Base-by-base conservation (phyloP, 2,888 invertebrate genomes). In the Pteria penguin region DNA sequence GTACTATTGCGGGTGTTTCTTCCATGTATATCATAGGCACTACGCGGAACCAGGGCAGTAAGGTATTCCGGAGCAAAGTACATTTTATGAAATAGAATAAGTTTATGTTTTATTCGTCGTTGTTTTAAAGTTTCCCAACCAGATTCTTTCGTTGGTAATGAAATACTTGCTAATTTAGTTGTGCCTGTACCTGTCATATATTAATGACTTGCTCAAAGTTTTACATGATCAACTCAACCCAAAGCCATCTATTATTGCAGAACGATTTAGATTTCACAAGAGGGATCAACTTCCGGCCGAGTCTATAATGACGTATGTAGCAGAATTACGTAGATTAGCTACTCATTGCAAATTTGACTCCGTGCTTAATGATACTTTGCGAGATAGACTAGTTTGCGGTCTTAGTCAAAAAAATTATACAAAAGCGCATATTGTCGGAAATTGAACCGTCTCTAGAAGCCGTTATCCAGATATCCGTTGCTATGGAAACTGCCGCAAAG, bases 331-430 rank as follows among this genome's bases (percentile, higher is more conserved):
- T 4, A 79, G 81, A 62, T 55, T 78, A 8, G 58, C 72, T 22
- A 69, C 68, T 45, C 76, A 83, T 57, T 82, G 78, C 58, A 33
- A 77, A 26, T 83, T 82, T 75, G 80, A 77, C 2, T 74, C 24
- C 1, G 74, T 55, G 54, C 62, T 82, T 2, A 67, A 75, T 52
- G 74, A 79, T 27, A 27, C 78, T 4, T 68, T 83, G 22, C 52
- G 81, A 8, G 83, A 81, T 33, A 62, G 78, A 54, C 74, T 83
- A 55, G 83, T 83, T 2, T 79, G 75, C 58, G 79, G 79, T 0
- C 26, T 82, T 1, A 60, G 45, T 27, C 45, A 74, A 55, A 69
- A 72, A n/a, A 18, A 29, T 63, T 1, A 77, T 79, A 14, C 79
- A 79, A 58, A 74, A 66, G 24, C 68, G 67, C 36, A 66, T 79